Conservation (phyloP, 1,140 invertebrate species). For the Bombus huntii region DNA sequence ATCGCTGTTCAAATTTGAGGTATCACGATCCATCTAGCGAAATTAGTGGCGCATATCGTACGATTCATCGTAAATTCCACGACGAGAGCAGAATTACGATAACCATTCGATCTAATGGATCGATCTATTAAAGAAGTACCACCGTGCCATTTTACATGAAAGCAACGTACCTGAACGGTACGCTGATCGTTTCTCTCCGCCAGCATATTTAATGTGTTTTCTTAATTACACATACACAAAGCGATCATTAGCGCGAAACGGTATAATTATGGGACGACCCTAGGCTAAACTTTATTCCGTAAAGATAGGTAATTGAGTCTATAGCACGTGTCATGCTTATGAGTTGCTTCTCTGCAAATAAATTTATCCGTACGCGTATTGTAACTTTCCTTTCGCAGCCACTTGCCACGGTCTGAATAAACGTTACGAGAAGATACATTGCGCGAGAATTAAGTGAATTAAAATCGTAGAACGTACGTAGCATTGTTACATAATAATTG, state of each 20-base stretch:
- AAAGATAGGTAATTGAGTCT: constrained; percentile 4
- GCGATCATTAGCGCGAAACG: constrained; percentile 45
- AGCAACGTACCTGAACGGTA: constrained; percentile 30
- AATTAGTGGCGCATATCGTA: constrained; percentile 27
- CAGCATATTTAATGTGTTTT: constrained; percentile 20
- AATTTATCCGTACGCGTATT: not conserved
- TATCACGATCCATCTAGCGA: not conserved
- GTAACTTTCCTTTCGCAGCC: not conserved
- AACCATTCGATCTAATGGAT: not conserved
- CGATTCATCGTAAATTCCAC: constrained; percentile 11
- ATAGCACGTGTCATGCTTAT: constrained; percentile 13
- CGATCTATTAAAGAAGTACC: constrained; percentile 26
- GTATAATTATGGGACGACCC: constrained; percentile 25
- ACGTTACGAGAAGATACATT: not conserved
- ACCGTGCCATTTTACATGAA: constrained; percentile 13
- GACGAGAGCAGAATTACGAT: not conserved
- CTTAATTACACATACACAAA: constrained; percentile 41
- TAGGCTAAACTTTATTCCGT: not conserved
- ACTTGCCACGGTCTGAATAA: not conserved
- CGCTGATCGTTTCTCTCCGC: constrained; percentile 34
- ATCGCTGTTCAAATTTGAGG: not conserved
- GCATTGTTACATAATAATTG: not conserved
- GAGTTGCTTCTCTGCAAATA: constrained; percentile 1
- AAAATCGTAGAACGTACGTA: not conserved
- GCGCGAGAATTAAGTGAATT: no score